Percentiles rank a stretch among this genome's conserved stretches.
Conservation (phyloP, 1,140 invertebrate species). For the Cherax quadricarinatus region DNA sequence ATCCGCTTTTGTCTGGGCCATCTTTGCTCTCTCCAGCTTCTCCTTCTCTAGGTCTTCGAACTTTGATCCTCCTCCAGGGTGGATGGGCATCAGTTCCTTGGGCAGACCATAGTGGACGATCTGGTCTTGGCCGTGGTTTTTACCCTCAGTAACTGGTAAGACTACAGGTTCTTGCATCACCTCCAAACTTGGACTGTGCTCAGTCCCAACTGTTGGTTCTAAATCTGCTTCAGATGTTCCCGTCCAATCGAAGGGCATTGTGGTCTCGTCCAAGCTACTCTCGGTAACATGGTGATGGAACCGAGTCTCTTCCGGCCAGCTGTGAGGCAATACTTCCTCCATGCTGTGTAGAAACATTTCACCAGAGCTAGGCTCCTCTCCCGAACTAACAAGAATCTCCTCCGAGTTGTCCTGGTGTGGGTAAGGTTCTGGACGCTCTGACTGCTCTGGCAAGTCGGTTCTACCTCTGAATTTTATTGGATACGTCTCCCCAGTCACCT, state of each 20-base stretch:
- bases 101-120: slow-evolving; percentile 13
- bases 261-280: background rate
- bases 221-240: background rate
- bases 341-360: background rate
- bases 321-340: background rate
- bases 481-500: background rate
- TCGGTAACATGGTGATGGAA: background rate
- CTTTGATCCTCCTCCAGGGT: slow-evolving; percentile 41
- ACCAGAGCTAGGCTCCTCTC: background rate
- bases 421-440: background rate
- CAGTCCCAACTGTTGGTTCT: background rate
- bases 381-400: background rate
- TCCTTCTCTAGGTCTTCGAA: slow-evolving; percentile 49
- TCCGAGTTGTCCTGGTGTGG: background rate
- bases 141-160: slow-evolving; percentile 42
- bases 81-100: slow-evolving; percentile 51
- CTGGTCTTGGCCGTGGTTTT: background rate
- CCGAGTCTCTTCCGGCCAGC: background rate
- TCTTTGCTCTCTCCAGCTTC: slow-evolving; percentile 44
- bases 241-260: background rate
- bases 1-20: slow-evolving; percentile 30
- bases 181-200: background rate
- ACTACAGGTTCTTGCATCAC: slow-evolving; percentile 28
- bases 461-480: background rate
- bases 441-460: background rate